Base-by-base conservation (phyloP, 2,888 invertebrate genomes). In the Falcaria lacertinaria region DNA sequence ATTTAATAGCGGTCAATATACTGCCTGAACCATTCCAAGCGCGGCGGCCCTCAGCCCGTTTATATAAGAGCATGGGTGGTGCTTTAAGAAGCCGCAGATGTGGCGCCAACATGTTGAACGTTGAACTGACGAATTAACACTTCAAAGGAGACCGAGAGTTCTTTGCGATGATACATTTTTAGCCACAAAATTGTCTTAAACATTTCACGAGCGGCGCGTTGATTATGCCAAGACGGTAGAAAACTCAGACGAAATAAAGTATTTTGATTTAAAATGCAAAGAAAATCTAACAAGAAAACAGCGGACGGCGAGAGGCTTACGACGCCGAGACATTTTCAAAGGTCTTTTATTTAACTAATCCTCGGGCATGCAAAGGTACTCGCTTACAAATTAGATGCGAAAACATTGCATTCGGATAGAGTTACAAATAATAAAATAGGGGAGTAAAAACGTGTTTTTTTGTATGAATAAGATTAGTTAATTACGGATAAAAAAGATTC, bases 191-290 rank as follows among this genome's bases (percentile, higher is more conserved):
- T 80, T 80, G 71, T 78, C 79, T 80, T 80, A 80, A 85, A 83
- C 80, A 79, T 79, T 83, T 81, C 74, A 72, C 64, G 66, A 54
- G 54, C 52, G 62, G 66, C 61, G 69, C 76, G 77, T 79, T 82
- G 79, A 85, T 84, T 85, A 83, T 80, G 78, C 75, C 70, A 79
- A 80, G 80, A 77, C 69, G 75, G 80, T 67, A 58, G 70, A 73
- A 77, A 80, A 83, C 74, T 80, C 73, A 47, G 76, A 69, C 69
- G 69, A 80, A 83, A 84, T 82, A 84, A 85, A 78, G 80, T 84
- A 82, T 87, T 85, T 83, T 75, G 74, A 83, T 81, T 84, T 82
- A 82, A 84, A 86, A 85, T 83, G 78, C 76, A 82, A 77, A 79
- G 75, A 75, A 80, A 86, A 85, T 83, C 78, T 75, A 81, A 77